Evolutionary conservation across 2,888 invertebrate species (phyloP).

Genomic region (Morinoia aosen): DNA sequence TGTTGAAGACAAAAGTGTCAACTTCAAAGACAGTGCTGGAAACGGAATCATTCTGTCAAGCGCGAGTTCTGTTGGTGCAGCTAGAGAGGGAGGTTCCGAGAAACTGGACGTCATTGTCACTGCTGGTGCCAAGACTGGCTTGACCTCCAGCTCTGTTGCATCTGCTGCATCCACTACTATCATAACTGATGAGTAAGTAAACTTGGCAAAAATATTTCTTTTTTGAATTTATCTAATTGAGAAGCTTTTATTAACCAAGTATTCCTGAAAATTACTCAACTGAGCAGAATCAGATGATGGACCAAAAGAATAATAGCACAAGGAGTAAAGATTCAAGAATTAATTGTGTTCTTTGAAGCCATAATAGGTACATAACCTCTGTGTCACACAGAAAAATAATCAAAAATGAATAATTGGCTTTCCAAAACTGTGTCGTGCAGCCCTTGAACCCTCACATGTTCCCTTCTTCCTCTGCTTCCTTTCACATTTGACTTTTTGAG

Average conservation of each 20-base stretch:
- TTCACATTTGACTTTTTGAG: neutral
- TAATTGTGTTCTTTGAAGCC: constrained; percentile 55
- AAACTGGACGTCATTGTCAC: constrained; percentile 62
- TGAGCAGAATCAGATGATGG: too few relatives aligned
- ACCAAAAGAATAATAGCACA: too few relatives aligned
- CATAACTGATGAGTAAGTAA: constrained; percentile 65
- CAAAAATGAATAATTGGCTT: neutral
- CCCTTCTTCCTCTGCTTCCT: neutral
- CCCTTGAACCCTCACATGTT: neutral
- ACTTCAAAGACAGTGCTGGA: neutral
- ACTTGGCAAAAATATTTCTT: neutral
- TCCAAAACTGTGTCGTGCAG: neutral
- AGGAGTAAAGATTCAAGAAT: too few relatives aligned
- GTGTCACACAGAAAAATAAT: neutral
- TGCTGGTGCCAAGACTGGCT: constrained; percentile 61
- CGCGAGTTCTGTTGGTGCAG: neutral
- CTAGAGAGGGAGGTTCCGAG: constrained; percentile 19
- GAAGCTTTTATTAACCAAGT: too few relatives aligned
- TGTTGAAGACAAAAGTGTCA: neutral
- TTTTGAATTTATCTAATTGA: neutral
- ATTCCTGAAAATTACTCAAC: too few relatives aligned
- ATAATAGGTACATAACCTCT: constrained; percentile 62
- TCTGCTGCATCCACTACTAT: constrained; percentile 65
- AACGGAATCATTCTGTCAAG: neutral
- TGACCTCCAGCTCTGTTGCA: constrained; percentile 55